A percentile compares a stretch with the other conserved stretches of the same genome.
Evolutionary conservation across 2,888 invertebrate genomes (phyloP).

Genomic region (Imbricaverruca yamaguchii): DNA sequence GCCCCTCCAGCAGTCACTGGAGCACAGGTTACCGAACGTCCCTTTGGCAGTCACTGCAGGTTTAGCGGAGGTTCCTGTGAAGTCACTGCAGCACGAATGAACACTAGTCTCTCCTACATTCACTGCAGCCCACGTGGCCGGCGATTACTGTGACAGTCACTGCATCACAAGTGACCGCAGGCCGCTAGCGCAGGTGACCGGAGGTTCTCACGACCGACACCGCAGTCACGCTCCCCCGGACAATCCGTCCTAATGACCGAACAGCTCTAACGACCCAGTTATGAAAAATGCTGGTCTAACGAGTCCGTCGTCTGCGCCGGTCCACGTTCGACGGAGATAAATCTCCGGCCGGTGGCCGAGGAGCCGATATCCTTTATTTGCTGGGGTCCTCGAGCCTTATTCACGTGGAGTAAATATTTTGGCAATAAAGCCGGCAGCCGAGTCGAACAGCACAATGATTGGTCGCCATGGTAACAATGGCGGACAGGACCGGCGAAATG

Average conservation of each 20-base stretch:
- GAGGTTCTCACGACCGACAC: too few relatives aligned
- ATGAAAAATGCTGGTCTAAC: slow-evolving; percentile 1
- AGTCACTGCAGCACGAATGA: too few relatives aligned
- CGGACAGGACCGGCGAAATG: not conserved
- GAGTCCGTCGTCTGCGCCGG: not conserved
- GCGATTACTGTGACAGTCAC: too few relatives aligned
- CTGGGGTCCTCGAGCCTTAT: not conserved
- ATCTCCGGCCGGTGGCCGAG: not conserved
- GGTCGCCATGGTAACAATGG: slow-evolving; percentile 10
- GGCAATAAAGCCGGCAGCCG: not conserved
- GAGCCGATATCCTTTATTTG: not conserved
- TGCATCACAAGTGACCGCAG: too few relatives aligned
- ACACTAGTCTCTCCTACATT: too few relatives aligned
- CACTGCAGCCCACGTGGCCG: too few relatives aligned
- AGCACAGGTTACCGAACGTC: too few relatives aligned
- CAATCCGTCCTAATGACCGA: not conserved
- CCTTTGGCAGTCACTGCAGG: too few relatives aligned
- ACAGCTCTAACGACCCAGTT: not conserved
- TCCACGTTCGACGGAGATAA: not conserved
- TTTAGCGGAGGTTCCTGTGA: too few relatives aligned
- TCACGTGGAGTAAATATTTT: not conserved
- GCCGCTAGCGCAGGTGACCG: too few relatives aligned
- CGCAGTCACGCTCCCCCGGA: too few relatives aligned
- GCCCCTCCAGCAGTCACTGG: too few relatives aligned
- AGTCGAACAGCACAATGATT: not conserved